Percentiles rank a stretch among this genome's conserved stretches.
phyloP scores from a whole-genome alignment of 2,888 invertebrate species.

The Drosophila anomalipes region DNA sequence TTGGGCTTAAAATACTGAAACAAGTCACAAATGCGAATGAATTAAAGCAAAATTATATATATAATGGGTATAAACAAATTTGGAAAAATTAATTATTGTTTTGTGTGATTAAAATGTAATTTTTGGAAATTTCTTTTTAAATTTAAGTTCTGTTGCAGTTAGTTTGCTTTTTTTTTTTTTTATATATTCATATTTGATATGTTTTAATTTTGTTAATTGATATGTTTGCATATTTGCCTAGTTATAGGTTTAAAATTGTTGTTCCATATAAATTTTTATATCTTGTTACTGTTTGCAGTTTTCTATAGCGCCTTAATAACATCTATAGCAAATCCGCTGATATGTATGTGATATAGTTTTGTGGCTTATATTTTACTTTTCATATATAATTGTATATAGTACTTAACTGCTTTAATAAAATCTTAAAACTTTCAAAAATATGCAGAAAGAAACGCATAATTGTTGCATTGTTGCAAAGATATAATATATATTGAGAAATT shows the following conservation, averaged over 20 bases:
- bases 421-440: conserved; percentile 51
- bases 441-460: conserved; percentile 53
- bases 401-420: conserved; percentile 43
- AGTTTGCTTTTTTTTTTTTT: neutral
- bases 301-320: conserved; percentile 31
- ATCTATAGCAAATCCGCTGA: conserved; percentile 54
- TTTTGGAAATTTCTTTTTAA: neutral
- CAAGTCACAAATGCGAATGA: conserved; percentile 62
- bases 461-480: conserved; percentile 27
- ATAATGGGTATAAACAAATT: neutral
- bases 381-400: conserved; percentile 37
- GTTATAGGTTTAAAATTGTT: conserved; percentile 36
- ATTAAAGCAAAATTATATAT: neutral
- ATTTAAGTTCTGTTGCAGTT: conserved; percentile 2
- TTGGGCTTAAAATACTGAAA: conserved; percentile 72
- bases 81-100: neutral
- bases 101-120: conserved; percentile 1
- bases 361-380: conserved; percentile 38
- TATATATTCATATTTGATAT: conserved; percentile 60
- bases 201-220: conserved; percentile 47
- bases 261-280: neutral
- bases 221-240: conserved; percentile 58
- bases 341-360: conserved; percentile 65
- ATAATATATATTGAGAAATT: conserved; percentile 34
- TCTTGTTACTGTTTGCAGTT: conserved; percentile 34